A percentile compares a stretch with the other conserved stretches of the same genome.
These are phyloP conservation scores for Chaetodon trifasciatus DNA, from an alignment of 2,797 vertebrate species.

Conservation along the genomic window DNA sequence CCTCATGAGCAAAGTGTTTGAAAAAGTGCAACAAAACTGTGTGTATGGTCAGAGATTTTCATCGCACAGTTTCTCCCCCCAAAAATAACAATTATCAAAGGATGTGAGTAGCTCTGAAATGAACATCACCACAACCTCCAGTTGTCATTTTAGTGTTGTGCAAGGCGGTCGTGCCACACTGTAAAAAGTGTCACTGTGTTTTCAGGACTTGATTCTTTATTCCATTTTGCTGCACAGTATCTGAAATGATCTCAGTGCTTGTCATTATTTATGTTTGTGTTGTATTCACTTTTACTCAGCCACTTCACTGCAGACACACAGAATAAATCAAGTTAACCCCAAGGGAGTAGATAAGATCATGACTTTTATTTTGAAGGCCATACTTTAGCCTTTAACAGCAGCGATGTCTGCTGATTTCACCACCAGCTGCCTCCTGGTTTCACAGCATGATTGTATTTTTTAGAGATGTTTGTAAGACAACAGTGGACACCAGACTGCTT, in stretches of 20 bases:
- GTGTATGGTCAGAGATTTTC: neutral
- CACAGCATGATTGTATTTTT: neutral
- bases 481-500: neutral
- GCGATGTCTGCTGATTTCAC: neutral
- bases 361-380: neutral
- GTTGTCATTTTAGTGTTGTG: neutral
- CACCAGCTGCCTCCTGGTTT: neutral
- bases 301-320: neutral
- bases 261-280: neutral
- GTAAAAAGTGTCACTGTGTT: neutral
- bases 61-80: neutral
- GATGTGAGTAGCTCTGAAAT: neutral
- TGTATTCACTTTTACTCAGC: neutral
- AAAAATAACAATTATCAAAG: too few species aligned
- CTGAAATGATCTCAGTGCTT: too few species aligned
- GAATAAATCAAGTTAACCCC: neutral
- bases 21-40: neutral
- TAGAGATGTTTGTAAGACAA: neutral
- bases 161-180: neutral
- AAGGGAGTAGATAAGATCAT: neutral
- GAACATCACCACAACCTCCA: neutral
- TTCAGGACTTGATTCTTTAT: neutral
- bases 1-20: constrained; percentile 1
- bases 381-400: neutral
- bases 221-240: neutral